Evolutionary conservation across 2,888 invertebrate genomes (phyloP), one percentile per base, ranked within the genome.

Genomic region (Drosophila prolongata): DNA sequence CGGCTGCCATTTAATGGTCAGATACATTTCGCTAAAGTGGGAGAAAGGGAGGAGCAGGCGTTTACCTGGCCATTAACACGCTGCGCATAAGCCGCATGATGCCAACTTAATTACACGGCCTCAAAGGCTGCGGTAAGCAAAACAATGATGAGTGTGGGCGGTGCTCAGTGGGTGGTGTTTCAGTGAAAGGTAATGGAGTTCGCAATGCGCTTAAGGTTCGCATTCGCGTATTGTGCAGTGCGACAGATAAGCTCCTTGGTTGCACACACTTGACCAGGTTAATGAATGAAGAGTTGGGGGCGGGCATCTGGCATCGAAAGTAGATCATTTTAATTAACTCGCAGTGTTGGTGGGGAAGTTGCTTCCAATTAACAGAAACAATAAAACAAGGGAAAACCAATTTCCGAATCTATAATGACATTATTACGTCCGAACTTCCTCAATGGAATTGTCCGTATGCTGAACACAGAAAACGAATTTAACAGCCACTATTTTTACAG

Each of bases 61-160:
- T 80, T 81, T 47, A 76, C 75, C 79, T 66, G 75, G 60, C 71
- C 70, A 80, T 82, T 84, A 80, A 66, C 56, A 46, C 68, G 54
- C 79, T 69, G 68, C 40, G 66, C 47, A 43, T 62, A 57, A 74
- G 74, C 69, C 68, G 44, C 56, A 67, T 49, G 44, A 37, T 60
- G 80, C 46, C 54, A 64, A 78, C 78, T 87, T 70, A 80, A 89
- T 89, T 84, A 55, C 50, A 77, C 65, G 71, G 16, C 46, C 60
- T 67, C 60, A 84, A 78, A 78, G 81, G 52, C 61, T 66, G 62
- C 58, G 66, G 56, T 65, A 66, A 16, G 43, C 60, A 60, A 37
- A 65, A 64, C 47, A 64, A 73, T 71, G 42, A 43, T 54, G 43
- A 52, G 38, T 27, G 44, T 14, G 52, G 34, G 35, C 3, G 46